Evolutionary conservation across 2,113 vertebrate genomes (phyloP).

Genomic region (Cyanoderma ruficeps): DNA sequence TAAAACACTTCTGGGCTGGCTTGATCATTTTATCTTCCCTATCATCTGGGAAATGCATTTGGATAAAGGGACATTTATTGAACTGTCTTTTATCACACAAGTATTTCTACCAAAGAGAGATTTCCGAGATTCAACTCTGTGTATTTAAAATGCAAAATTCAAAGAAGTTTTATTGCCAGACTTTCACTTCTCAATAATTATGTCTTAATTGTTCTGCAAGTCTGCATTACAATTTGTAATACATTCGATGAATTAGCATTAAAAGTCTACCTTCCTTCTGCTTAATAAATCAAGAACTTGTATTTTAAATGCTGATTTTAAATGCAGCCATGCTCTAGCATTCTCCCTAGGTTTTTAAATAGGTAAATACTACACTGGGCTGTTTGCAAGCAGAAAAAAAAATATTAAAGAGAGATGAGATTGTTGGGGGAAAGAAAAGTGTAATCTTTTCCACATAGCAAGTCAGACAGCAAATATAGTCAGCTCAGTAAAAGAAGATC

Average conservation of each 20-base stretch:
- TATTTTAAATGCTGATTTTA: background rate
- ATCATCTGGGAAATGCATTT: slow-evolving; percentile 31
- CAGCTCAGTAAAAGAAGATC: background rate
- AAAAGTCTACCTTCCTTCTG: background rate
- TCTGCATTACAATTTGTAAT: background rate
- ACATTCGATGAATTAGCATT: background rate
- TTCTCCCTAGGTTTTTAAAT: background rate
- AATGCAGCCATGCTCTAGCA: background rate
- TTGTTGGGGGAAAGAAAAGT: background rate
- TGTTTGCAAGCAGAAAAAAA: background rate
- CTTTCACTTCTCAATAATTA: slow-evolving; percentile 29
- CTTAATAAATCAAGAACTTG: background rate
- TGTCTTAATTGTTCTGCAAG: slow-evolving; percentile 28
- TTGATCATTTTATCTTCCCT: slow-evolving; percentile 31
- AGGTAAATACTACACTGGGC: background rate
- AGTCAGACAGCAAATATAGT: background rate
- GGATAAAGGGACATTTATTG: slow-evolving; percentile 27
- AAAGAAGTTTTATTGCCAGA: slow-evolving; percentile 36
- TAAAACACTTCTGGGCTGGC: background rate
- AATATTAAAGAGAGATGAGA: background rate
- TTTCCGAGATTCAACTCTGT: slow-evolving; percentile 1
- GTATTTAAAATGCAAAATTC: slow-evolving; percentile 46
- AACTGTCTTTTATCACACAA: slow-evolving; percentile 41
- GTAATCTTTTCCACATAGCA: background rate
- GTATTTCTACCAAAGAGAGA: slow-evolving; percentile 29